Evolutionary conservation across 37 sponge, comb jelly and placozoan genomes (phyloP).

Genomic region (Mnemiopsis leidyi): DNA sequence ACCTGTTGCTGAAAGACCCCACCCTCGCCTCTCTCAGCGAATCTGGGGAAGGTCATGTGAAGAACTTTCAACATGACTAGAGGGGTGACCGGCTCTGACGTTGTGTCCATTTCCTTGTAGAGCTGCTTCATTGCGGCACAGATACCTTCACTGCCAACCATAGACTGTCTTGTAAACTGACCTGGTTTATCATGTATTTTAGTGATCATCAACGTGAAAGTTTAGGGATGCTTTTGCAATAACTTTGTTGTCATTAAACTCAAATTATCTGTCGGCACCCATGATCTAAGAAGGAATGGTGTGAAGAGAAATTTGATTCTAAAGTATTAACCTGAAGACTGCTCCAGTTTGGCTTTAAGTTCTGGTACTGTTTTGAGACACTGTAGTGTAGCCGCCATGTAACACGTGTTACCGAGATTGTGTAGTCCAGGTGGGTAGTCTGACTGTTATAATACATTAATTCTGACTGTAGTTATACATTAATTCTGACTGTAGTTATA

Average conservation of each 20-base stretch:
- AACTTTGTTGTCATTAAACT: too few species aligned
- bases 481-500: too few species aligned
- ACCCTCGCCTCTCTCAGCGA: slow-evolving; percentile 81
- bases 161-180: slow-evolving; percentile 18
- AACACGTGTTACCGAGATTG: slow-evolving; percentile 99
- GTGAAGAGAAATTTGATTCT: too few species aligned
- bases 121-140: slow-evolving; percentile 67
- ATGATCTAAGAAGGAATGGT: too few species aligned
- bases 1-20: slow-evolving; percentile 78
- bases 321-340: slow-evolving; percentile 14
- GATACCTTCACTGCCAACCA: slow-evolving; percentile 23
- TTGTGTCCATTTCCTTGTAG: slow-evolving; percentile 69
- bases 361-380: slow-evolving; percentile 93
- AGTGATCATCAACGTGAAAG: too few species aligned
- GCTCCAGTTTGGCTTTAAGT: slow-evolving; percentile 70
- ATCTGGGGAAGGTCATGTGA: slow-evolving; percentile 83
- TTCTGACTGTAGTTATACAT: too few species aligned
- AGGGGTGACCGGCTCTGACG: slow-evolving; percentile 67
- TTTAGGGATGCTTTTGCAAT: too few species aligned
- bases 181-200: too few species aligned
- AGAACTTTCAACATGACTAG: slow-evolving; percentile 70
- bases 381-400: slow-evolving; percentile 96
- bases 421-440: slow-evolving; percentile 81
- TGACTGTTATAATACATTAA: slow-evolving; percentile 65
- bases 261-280: too few species aligned